phyloP scores from a whole-genome alignment of 2,113 vertebrate species.

The Siphamia tubifer region DNA sequence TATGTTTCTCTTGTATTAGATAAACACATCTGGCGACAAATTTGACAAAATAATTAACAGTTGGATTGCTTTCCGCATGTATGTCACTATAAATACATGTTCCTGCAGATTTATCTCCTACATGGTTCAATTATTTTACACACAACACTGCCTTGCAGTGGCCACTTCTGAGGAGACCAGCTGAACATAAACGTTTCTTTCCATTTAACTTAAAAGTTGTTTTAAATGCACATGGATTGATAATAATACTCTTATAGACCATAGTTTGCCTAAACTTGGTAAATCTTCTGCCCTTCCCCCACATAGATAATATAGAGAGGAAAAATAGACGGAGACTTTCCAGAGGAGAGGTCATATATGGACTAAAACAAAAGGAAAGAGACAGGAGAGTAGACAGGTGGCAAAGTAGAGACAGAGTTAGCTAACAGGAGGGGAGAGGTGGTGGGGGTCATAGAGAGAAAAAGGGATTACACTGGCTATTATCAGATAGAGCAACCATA shows the following conservation, averaged over 20 bases:
- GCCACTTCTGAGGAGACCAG: constrained; percentile 50
- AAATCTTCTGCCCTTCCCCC: neutral
- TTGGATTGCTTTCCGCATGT: neutral
- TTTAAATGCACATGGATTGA: neutral
- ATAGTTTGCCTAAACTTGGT: neutral
- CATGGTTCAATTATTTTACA: constrained; percentile 34
- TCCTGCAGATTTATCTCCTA: constrained; percentile 11
- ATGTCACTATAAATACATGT: neutral
- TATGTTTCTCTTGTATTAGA: too few relatives aligned
- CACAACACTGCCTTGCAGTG: constrained; percentile 65
- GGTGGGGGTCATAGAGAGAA: constrained; percentile 53
- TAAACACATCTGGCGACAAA: too few relatives aligned
- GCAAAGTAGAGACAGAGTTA: constrained; percentile 15
- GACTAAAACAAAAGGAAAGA: neutral
- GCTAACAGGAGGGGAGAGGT: neutral
- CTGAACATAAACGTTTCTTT: constrained; percentile 7
- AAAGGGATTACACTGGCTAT: constrained; percentile 51
- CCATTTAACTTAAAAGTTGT: neutral
- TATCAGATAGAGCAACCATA: constrained; percentile 72
- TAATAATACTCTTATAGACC: neutral
- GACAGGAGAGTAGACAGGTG: constrained; percentile 9
- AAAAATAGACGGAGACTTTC: neutral
- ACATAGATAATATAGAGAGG: neutral
- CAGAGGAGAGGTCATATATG: neutral
- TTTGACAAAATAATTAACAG: too few relatives aligned